Base-by-base conservation (phyloP, 2,797 vertebrate genomes). In the Micropoecilia bifurca region DNA sequence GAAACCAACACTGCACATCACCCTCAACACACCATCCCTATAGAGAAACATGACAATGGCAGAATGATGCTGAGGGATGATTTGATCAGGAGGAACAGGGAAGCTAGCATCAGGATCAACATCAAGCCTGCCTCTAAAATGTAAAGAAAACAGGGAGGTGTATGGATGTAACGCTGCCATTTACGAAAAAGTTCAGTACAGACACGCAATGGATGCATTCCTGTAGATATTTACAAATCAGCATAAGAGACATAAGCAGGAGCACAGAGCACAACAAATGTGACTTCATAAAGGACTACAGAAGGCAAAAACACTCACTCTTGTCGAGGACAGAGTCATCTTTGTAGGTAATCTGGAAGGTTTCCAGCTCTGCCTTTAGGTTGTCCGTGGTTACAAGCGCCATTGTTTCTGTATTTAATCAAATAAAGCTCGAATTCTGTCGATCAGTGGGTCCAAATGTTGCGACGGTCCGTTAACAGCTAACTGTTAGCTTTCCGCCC, bases 311-410 rank as follows among this genome's bases (percentile, higher is more conserved):
- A 22, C 41, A 90, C 95, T 95, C 77, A 97, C 96, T 89, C 83
- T 95, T 96, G 43, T 96, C 95, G 33, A 96, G 87, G 48, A 92
- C 78, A 2, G 86, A 76, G 0, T 96, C 95, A 57, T 95, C 91
- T 0, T 87, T 69, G 61, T 87, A 96, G 33, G 22, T 1, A 0
- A 96, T 74, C 79, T 50, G 91, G 82, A 96, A 96, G 33, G 94
- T n/a, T 0, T 94, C 90, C 80, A 97, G 91, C 84, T 96, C 96
- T 1, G 74, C 53, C 3, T 85, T 87, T 0, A 97, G 78, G 6
- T 66, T 89, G 28, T 96, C 92, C 53, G 80, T 46, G 3, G 82
- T 95, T 16, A 93, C 90, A 0, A 16, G 6, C 2, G 87, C 87
- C 96, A 96, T 96, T 14, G 76, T 86, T 76, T 33, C 1, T 1